phyloP scores from a whole-genome alignment of 2,797 vertebrate genomes.

The Mastacembelus armatus region DNA sequence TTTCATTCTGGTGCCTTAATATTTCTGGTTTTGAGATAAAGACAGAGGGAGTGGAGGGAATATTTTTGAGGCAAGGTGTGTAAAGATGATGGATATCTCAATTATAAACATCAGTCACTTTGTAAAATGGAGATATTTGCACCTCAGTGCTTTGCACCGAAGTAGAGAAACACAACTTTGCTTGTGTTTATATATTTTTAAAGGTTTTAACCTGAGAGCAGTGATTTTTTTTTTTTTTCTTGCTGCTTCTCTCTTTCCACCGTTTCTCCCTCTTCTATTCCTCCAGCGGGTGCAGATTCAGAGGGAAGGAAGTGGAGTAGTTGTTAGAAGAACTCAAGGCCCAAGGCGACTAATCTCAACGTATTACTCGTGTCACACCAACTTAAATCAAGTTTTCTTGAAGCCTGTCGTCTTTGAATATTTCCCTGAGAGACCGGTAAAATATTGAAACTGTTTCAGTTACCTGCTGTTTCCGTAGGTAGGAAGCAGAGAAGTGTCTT shows the following conservation, averaged over 20 bases:
- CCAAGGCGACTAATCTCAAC: conserved; percentile 82
- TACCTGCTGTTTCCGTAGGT: conserved; percentile 80
- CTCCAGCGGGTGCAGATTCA: conserved; percentile 74
- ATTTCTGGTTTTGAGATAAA: background rate
- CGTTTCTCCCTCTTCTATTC: conserved; percentile 41
- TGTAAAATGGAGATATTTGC: background rate
- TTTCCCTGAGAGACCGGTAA: conserved; percentile 69
- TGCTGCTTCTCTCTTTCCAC: conserved; percentile 54
- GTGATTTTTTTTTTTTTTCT: conserved; percentile 38
- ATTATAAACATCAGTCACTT: background rate
- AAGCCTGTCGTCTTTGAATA: conserved; percentile 69
- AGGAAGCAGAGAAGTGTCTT: conserved; percentile 47
- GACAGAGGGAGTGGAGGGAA: too few species aligned
- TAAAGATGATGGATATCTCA: background rate
- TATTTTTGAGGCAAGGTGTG: background rate
- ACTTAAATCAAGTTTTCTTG: conserved; percentile 67
- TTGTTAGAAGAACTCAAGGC: conserved; percentile 73
- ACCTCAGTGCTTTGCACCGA: background rate
- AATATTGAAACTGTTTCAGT: conserved; percentile 72
- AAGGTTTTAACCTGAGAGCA: conserved; percentile 48
- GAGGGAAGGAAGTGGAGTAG: conserved; percentile 54
- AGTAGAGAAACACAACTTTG: too few species aligned
- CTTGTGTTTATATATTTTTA: background rate
- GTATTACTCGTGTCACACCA: conserved; percentile 76
- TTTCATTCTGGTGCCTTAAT: too few species aligned